These are phyloP conservation scores for Listronotus oregonensis DNA, from an alignment of 1,140 invertebrate species.

Conservation along the genomic window DNA sequence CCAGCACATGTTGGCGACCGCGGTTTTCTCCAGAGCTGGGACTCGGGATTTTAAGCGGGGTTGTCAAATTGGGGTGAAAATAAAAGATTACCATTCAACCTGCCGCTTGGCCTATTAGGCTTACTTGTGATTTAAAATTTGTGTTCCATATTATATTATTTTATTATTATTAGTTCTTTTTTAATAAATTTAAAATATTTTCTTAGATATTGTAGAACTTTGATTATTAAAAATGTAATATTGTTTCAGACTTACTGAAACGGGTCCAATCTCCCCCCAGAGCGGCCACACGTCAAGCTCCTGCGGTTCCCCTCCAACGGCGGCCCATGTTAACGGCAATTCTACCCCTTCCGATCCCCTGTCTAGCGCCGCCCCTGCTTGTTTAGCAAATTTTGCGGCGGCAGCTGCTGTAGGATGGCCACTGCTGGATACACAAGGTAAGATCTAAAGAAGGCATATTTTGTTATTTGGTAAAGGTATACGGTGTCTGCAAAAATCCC, in stretches of 20 bases:
- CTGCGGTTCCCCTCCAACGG: constrained; percentile 49
- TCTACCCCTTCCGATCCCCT: constrained; percentile 44
- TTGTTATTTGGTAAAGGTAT: no score
- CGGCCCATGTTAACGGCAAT: constrained; percentile 40
- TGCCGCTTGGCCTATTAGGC: no score
- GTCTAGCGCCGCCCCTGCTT: constrained; percentile 43
- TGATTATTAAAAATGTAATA: background rate
- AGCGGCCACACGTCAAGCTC: constrained; percentile 53
- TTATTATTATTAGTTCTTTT: no score
- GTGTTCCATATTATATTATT: no score
- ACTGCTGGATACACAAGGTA: constrained; percentile 41
- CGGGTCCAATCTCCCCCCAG: constrained; percentile 51
- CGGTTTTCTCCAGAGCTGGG: background rate
- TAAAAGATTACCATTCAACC: no score
- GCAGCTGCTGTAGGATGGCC: constrained; percentile 40
- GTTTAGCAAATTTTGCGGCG: constrained; percentile 41
- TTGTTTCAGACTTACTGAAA: constrained; percentile 48
- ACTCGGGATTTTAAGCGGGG: background rate
- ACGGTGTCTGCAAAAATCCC: no score
- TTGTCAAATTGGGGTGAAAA: constrained; percentile 1
- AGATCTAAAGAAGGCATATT: background rate
- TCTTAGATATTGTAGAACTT: no score
- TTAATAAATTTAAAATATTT: no score
- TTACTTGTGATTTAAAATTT: no score
- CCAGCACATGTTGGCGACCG: constrained; percentile 19